Conservation (phyloP, 2,888 invertebrate genomes). For the Adelphocoris suturalis region DNA sequence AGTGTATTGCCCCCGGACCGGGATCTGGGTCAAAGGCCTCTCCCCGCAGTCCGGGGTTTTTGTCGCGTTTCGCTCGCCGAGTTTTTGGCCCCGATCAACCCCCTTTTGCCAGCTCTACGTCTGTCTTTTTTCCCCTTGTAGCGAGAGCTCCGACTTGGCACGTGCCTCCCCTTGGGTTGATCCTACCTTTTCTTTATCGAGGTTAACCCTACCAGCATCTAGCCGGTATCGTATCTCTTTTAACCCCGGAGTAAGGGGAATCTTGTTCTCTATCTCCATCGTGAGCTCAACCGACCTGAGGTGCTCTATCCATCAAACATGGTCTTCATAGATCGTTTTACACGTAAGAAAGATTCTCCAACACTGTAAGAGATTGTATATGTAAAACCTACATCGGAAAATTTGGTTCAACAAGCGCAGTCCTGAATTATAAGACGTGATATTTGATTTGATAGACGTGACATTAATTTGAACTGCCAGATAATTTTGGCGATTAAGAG, state of each 20-base stretch:
- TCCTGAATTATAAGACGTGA: no score
- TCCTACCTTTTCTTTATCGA: background rate
- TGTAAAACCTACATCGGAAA: no score
- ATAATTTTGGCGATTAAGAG: no score
- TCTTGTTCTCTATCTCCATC: no score
- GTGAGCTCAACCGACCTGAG: no score
- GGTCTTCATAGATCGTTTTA: no score
- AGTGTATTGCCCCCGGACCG: conserved; percentile 17
- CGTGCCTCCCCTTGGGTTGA: background rate
- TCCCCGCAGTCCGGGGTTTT: conserved; percentile 13
- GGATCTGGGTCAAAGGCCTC: background rate
- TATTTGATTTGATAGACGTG: no score
- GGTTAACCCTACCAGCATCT: conserved; percentile 13
- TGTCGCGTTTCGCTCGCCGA: background rate
- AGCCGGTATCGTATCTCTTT: background rate
- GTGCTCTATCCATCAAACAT: no score
- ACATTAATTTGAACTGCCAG: no score
- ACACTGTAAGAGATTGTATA: no score
- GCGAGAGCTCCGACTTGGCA: background rate
- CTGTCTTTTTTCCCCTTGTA: background rate
- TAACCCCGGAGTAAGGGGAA: background rate
- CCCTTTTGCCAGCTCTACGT: background rate
- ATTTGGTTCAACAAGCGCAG: no score
- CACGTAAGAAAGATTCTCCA: no score
- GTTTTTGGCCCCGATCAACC: background rate